These are phyloP conservation scores for Apodemia zela DNA, from an alignment of 2,888 invertebrate genomes.

Conservation along the genomic window DNA sequence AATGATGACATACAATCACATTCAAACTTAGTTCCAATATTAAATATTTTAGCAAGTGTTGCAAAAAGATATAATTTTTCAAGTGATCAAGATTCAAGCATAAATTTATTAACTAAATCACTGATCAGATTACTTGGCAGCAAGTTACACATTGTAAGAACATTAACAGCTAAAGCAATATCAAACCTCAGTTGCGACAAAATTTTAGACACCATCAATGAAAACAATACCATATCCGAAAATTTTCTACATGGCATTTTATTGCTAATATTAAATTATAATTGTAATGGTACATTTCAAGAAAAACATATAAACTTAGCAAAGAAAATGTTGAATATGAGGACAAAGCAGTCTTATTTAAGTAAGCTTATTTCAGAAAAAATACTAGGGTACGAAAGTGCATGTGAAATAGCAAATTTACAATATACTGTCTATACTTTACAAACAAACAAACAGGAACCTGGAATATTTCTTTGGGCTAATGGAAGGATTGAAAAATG, in stretches of 20 bases:
- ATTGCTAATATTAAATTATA: slow-evolving; percentile 46
- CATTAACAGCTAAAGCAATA: slow-evolving; percentile 63
- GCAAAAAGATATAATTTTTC: slow-evolving; percentile 63
- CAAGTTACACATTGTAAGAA: slow-evolving; percentile 64
- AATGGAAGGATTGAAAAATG: slow-evolving; percentile 44
- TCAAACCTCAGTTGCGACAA: slow-evolving; percentile 56
- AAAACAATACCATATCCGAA: slow-evolving; percentile 40
- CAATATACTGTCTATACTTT: slow-evolving; percentile 42
- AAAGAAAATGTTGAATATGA: slow-evolving; percentile 33
- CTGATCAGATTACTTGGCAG: slow-evolving; percentile 57
- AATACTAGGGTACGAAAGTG: slow-evolving; percentile 33
- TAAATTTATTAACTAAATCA: slow-evolving; percentile 41
- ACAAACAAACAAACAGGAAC: slow-evolving; percentile 37
- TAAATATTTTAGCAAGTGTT: slow-evolving; percentile 63
- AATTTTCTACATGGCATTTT: slow-evolving; percentile 62
- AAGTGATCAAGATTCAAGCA: slow-evolving; percentile 40
- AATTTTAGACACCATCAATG: slow-evolving; percentile 40
- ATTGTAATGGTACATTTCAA: slow-evolving; percentile 37
- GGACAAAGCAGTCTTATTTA: slow-evolving; percentile 48
- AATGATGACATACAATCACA: slow-evolving; percentile 49
- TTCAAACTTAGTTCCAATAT: slow-evolving; percentile 64
- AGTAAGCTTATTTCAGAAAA: slow-evolving; percentile 49
- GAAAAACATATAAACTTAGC: slow-evolving; percentile 36
- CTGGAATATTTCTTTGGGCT: slow-evolving; percentile 54
- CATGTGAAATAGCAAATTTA: slow-evolving; percentile 33